Evolutionary conservation across 2,113 vertebrate genomes (phyloP), one percentile per base, ranked within the genome.

Genomic region (Urocynchramus pylzowi): DNA sequence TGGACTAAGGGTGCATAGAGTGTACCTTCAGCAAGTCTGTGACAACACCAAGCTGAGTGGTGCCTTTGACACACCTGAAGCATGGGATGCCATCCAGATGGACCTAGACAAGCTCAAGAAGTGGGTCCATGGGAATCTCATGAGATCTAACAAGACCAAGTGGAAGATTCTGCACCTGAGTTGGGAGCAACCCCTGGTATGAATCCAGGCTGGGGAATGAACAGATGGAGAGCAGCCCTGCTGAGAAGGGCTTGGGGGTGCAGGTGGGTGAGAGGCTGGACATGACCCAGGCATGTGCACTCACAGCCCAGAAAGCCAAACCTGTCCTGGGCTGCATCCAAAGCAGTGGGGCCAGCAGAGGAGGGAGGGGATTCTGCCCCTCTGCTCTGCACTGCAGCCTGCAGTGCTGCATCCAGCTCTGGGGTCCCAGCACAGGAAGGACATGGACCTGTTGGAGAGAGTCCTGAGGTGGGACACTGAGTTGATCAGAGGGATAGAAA

Each of bases 181-280:
- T 20, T 0, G 1, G 39, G 33, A 11, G 21, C 26, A 59, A 11
- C 1, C 17, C 31, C 14, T 4, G 4, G 3, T 31, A 11, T 1
- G 16, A 37, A 6, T 7, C 6, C 26, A 50, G 31, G 7, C 52
- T 22, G 52, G 3, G 10, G 6, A 1, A 76, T 35, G 52, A 30
- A 18, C 37, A 67, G 31, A 42, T 26, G 35, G 31, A 59, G 26
- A 76, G 8, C 52, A 67, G 61, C 44, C 37, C 52, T 76, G 13
- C 15, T 7, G 2, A 41, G 33, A 56, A 80, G 20, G 35, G 31
- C 10, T 57, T 35, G 44, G 8, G n/a, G 35, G 4, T 35, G 35
- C 52, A 4, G n/a, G 16, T 41, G 42, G 20, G 0, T 49, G 61
- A 42, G 70, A 35, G 35, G 44, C 35, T 57, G 60, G 35, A 35